Evolutionary conservation across 2,888 invertebrate genomes (phyloP).

Genomic region (Cremastinae sp.): DNA sequence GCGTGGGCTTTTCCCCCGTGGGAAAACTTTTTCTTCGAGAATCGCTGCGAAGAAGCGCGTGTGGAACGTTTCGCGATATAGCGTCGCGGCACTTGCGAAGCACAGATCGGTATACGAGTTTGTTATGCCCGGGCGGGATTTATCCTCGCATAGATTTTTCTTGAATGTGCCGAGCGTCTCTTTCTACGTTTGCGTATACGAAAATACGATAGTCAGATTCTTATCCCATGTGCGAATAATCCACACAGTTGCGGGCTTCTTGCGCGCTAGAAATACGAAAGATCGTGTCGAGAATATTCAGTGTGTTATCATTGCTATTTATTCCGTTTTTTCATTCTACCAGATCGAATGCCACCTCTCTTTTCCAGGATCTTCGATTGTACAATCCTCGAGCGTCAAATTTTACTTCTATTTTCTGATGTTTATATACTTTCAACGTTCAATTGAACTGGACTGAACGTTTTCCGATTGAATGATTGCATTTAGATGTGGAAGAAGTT

Average conservation of each 20-base stretch:
- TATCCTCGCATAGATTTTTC: constrained; percentile 49
- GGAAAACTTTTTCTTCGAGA: constrained; percentile 61
- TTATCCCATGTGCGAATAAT: constrained; percentile 51
- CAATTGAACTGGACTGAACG: no score
- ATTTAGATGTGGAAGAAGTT: no score
- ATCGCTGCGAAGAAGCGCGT: constrained; percentile 47
- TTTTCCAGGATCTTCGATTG: constrained; percentile 30
- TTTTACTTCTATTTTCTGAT: not conserved
- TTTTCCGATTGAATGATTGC: no score
- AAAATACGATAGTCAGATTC: constrained; percentile 58
- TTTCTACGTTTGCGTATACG: constrained; percentile 46
- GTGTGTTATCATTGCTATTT: constrained; percentile 16
- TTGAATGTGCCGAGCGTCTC: constrained; percentile 12
- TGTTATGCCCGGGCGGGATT: constrained; percentile 41
- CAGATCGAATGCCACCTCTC: constrained; percentile 25
- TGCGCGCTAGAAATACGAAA: constrained; percentile 42
- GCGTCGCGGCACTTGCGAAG: constrained; percentile 14
- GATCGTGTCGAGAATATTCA: constrained; percentile 32
- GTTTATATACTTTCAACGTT: no score
- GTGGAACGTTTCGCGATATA: constrained; percentile 55
- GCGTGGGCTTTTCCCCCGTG: constrained; percentile 61
- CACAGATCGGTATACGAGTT: constrained; percentile 30
- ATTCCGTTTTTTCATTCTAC: constrained; percentile 11
- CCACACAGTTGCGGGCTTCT: constrained; percentile 52
- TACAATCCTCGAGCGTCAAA: constrained; percentile 2